phyloP scores from a whole-genome alignment of 2,113 vertebrate genomes.

The Catharus minimus region DNA sequence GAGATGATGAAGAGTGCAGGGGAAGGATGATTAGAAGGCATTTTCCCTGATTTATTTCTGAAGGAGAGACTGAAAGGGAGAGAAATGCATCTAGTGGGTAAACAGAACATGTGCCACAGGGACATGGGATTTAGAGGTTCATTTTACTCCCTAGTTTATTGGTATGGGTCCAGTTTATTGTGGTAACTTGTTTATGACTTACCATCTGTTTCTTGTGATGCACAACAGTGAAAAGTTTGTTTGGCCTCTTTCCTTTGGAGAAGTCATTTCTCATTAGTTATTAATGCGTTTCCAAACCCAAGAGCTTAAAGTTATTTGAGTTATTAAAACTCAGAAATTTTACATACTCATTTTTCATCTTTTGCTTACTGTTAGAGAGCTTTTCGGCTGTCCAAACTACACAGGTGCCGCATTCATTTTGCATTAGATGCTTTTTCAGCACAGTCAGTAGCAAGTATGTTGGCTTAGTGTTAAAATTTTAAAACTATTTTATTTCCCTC shows the following conservation, averaged over 20 bases:
- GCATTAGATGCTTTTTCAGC: conserved; percentile 2
- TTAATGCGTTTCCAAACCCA: conserved; percentile 3
- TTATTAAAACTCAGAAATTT: not conserved
- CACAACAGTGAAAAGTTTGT: not conserved
- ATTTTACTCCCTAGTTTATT: not conserved
- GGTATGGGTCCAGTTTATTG: not conserved
- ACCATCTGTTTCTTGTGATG: not conserved
- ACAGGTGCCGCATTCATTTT: conserved; percentile 35
- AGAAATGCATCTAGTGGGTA: not conserved
- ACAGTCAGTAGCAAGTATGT: not conserved
- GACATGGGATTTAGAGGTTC: not conserved
- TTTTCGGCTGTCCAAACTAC: not conserved
- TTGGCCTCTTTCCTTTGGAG: not conserved
- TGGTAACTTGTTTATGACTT: not conserved
- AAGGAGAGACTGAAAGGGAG: not conserved
- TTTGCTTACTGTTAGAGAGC: not conserved
- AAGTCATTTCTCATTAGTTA: not conserved
- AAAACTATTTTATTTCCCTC: not conserved
- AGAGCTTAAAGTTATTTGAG: not conserved
- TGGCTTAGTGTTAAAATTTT: not conserved
- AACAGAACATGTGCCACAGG: not conserved
- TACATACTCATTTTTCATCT: not conserved
- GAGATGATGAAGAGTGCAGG: not conserved
- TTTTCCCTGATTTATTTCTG: not conserved
- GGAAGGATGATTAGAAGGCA: not conserved